phyloP scores from a whole-genome alignment of 2,797 vertebrate genomes.

The Natrix natrix region DNA sequence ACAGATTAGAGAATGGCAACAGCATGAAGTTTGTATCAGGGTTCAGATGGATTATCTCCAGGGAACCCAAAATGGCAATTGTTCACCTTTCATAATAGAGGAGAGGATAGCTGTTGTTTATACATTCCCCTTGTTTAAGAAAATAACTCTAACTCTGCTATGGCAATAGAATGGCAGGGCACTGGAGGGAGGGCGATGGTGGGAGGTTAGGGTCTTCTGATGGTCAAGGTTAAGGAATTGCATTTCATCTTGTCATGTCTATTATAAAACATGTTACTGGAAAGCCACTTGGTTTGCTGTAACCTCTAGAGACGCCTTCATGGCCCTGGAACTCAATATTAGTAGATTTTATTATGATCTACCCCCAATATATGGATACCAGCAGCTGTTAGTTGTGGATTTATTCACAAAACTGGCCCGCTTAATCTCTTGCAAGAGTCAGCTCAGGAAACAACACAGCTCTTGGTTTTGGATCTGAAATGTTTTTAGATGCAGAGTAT shows the following conservation, averaged over 20 bases:
- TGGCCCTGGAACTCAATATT: not conserved
- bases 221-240: not conserved
- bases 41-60: not conserved
- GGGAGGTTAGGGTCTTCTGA: not conserved
- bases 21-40: not conserved
- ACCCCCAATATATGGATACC: not conserved
- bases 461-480: not conserved
- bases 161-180: not conserved
- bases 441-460: not conserved
- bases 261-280: not conserved
- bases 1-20: not conserved
- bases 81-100: not conserved
- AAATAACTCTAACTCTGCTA: not conserved
- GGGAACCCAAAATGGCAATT: not conserved
- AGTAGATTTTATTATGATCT: not conserved
- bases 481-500: not conserved
- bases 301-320: not conserved
- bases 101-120: not conserved
- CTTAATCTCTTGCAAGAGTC: not conserved
- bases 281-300: not conserved
- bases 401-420: not conserved
- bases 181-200: rapidly evolving
- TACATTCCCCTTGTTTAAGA: not conserved
- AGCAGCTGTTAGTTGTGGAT: not conserved
- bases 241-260: not conserved